Evolutionary conservation across 2,888 invertebrate genomes (phyloP), one percentile per base, ranked within the genome.

Genomic region (Anaspis maculata): DNA sequence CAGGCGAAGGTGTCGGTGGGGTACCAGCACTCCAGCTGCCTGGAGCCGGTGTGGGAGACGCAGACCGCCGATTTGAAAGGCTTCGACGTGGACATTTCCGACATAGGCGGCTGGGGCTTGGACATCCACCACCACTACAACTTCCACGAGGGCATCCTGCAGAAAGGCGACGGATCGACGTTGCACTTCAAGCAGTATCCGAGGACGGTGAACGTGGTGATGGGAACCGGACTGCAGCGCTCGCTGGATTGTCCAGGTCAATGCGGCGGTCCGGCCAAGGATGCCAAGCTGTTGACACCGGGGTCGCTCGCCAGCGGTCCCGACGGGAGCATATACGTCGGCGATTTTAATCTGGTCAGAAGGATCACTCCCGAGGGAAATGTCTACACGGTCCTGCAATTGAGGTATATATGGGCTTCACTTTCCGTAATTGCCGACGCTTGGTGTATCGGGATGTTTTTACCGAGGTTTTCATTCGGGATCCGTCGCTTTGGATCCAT

Each of bases 51-150:
- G 21, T 98, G 97, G 97, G 90, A 91, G 51, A 88, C 89, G 2
- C 89, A 92, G 65, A 91, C 92, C 0, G 89, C 92, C 2, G 88
- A 87, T 21, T 68, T 98, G 51, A 88, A 91, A 64, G 56, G 96
- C 13, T 94, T 91, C 66, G 95, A 95, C 64, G 90, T 96, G 29
- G 90, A 90, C 56, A 94, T 95, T 44, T 92, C 96, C 0, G 94
- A 95, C 61, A 87, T 96, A 32, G 96, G 96, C 1, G 94, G 94
- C 27, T 98, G 96, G 96, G 94, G 96, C 30, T 70, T 99, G 32
- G 90, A 97, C 62, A 90, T 96, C 43, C 96, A 97, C 67, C 97
- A 99, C 66, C 91, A 94, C 64, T 96, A 96, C 67, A 97, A 98
- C 65, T 94, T 94, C 74, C 90, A 95, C 59, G 95, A 97, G 71